Conservation (phyloP, 2,797 vertebrate species). For the Chaenodraco wilsoni region DNA sequence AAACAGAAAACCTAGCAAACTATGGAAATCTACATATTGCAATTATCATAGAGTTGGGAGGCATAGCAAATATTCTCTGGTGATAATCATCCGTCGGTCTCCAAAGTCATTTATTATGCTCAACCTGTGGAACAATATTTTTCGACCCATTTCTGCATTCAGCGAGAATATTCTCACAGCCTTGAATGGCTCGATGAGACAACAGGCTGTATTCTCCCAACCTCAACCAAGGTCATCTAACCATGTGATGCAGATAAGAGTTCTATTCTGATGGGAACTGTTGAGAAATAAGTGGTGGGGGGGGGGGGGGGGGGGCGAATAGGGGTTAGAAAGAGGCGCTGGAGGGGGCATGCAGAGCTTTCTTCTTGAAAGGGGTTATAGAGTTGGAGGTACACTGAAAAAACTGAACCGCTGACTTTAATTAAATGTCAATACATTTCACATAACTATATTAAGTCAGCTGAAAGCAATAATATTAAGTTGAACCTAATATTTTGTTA, state of each 20-base stretch:
- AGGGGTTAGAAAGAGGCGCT: conserved; percentile 35
- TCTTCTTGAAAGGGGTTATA: conserved; percentile 41
- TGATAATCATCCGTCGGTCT: conserved; percentile 11
- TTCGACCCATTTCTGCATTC: conserved; percentile 46
- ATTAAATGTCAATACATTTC: too few relatives aligned
- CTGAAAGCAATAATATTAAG: too few relatives aligned
- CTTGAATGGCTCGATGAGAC: conserved; percentile 60
- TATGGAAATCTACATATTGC: conserved; percentile 12
- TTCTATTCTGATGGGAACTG: conserved; percentile 70
- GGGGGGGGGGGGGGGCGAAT: conserved; percentile 34
- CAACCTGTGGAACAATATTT: conserved; percentile 32
- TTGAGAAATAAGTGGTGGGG: conserved; percentile 47
- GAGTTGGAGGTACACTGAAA: conserved; percentile 5
- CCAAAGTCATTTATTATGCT: conserved; percentile 32
- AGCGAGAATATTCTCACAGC: conserved; percentile 62
- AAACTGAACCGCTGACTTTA: too few relatives aligned
- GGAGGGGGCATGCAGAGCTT: conserved; percentile 46
- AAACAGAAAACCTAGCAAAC: conserved; percentile 20
- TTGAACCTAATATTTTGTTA: too few relatives aligned
- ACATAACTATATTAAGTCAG: too few relatives aligned
- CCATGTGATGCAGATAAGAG: conserved; percentile 68
- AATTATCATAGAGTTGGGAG: neutral
- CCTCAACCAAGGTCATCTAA: conserved; percentile 63
- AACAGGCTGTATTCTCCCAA: conserved; percentile 45
- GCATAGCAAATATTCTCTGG: neutral